These are phyloP conservation scores for Glareola pratincola DNA, from an alignment of 2,113 vertebrate species.

Conservation along the genomic window DNA sequence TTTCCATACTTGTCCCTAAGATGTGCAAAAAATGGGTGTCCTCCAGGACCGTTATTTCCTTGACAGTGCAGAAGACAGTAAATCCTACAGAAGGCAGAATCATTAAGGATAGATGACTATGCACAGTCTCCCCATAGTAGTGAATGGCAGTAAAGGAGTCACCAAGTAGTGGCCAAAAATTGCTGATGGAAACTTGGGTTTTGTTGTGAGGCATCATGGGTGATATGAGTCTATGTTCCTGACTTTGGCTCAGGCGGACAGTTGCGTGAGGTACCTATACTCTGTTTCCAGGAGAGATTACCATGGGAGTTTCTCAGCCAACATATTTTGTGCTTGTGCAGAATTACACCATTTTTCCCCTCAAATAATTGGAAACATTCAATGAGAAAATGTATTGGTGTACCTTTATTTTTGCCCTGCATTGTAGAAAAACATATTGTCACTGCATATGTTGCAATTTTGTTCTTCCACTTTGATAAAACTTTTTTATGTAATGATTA, in stretches of 20 bases:
- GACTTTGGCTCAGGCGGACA: neutral
- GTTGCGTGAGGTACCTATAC: neutral
- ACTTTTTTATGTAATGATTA: neutral
- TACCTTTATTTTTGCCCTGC: neutral
- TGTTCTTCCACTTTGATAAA: neutral
- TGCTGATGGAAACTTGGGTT: neutral
- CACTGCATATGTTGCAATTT: neutral
- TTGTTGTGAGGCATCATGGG: neutral
- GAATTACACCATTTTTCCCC: neutral
- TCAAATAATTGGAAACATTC: neutral
- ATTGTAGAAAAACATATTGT: neutral
- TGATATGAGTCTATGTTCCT: neutral
- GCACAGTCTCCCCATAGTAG: neutral
- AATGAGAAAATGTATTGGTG: neutral
- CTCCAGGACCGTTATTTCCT: neutral
- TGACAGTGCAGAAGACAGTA: neutral
- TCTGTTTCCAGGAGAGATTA: neutral
- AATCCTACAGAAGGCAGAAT: neutral
- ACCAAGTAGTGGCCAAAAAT: neutral
- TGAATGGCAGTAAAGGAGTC: neutral
- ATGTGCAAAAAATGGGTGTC: neutral
- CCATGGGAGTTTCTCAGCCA: neutral
- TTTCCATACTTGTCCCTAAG: neutral
- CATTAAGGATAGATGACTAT: neutral
- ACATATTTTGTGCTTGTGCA: neutral